Evolutionary conservation across 2,797 vertebrate genomes (phyloP).

Genomic region (Oreochromis grahami): DNA sequence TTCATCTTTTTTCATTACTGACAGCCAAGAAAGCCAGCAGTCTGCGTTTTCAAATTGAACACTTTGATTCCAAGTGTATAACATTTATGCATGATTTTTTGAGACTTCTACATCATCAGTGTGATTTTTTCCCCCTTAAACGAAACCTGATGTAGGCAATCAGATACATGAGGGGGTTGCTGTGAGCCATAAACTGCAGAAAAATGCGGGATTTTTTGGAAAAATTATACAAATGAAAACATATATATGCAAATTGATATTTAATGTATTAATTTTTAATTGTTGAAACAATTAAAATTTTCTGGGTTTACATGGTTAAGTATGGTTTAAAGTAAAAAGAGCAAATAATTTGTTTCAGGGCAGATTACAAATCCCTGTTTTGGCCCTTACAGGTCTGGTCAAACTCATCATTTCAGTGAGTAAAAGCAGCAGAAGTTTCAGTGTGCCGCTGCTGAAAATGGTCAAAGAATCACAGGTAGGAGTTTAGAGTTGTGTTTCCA

Average conservation of each 20-base stretch:
- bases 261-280: not conserved
- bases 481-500: not conserved
- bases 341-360: not conserved
- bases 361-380: not conserved
- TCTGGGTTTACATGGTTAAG: not conserved
- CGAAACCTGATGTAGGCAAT: not conserved
- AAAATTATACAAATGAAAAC: not conserved
- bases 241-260: not conserved
- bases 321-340: not conserved
- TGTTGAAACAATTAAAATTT: fast-evolving
- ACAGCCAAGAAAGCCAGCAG: not conserved
- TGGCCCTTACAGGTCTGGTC: not conserved
- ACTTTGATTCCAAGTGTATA: not conserved
- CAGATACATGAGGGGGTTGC: not conserved
- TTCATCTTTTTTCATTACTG: not conserved
- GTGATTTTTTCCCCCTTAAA: not conserved
- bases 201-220: fast-evolving
- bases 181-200: not conserved
- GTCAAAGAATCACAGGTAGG: not conserved
- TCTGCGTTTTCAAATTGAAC: fast-evolving
- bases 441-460: not conserved
- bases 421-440: not conserved
- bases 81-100: not conserved
- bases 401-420: not conserved
- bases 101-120: not conserved